Evolutionary conservation across 2,113 vertebrate species (phyloP).

Genomic region (Antechinus flavipes): DNA sequence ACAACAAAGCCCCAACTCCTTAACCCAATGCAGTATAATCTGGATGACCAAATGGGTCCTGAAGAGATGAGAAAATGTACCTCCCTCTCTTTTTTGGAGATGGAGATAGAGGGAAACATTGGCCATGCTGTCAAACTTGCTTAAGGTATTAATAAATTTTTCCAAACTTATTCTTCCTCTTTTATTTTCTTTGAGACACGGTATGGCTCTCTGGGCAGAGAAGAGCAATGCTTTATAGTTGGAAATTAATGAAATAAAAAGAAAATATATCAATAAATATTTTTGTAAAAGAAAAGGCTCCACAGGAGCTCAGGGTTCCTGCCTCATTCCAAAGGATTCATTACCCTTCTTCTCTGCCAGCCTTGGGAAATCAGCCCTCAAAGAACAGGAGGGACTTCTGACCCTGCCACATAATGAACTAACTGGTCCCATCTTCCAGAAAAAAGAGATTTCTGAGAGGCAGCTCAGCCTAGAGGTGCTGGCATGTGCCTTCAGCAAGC

Average conservation of each 20-base stretch:
- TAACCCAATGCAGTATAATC: background rate
- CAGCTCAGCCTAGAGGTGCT: background rate
- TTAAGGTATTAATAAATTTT: background rate
- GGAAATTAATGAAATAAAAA: background rate
- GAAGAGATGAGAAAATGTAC: background rate
- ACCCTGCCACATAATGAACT: background rate
- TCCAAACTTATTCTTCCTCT: background rate
- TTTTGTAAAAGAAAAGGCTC: background rate
- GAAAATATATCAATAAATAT: background rate
- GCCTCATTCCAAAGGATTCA: background rate
- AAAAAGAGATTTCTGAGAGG: background rate
- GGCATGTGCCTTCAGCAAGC: background rate
- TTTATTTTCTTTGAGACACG: background rate
- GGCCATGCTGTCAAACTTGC: background rate
- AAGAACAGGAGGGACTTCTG: background rate
- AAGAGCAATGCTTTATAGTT: background rate
- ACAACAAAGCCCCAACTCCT: background rate
- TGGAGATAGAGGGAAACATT: background rate
- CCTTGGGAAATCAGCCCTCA: background rate
- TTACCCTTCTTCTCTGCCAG: background rate
- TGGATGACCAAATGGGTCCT: background rate
- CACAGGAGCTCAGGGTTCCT: background rate
- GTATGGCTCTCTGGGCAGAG: background rate
- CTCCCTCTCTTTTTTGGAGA: background rate
- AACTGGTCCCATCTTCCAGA: background rate